Conservation (phyloP, 2,888 invertebrate genomes). For the Junonia oenone region DNA sequence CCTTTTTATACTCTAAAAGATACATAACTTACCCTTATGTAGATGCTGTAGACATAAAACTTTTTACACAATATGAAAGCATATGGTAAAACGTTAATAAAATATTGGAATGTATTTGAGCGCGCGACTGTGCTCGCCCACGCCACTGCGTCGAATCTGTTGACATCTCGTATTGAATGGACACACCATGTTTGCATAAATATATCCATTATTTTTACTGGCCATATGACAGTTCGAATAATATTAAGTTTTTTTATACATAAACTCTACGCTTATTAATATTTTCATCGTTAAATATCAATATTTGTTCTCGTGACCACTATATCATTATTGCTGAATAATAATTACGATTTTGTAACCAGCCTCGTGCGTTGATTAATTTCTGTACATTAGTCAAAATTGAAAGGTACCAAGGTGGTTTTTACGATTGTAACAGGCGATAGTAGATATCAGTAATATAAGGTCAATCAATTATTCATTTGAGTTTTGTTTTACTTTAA, state of each 20-base stretch:
- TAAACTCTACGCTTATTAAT: slow-evolving; percentile 23
- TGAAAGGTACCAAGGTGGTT: not conserved
- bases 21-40: too few relatives aligned
- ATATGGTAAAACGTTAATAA: not conserved
- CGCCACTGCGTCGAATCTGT: slow-evolving; percentile 51
- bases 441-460: not conserved
- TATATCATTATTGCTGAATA: slow-evolving; percentile 19
- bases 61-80: not conserved
- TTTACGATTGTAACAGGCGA: not conserved
- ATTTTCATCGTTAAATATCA: slow-evolving; percentile 26
- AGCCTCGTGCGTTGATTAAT: slow-evolving; percentile 19
- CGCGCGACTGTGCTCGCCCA: slow-evolving; percentile 51
- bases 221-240: slow-evolving; percentile 32
- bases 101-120: slow-evolving; percentile 15
- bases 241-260: slow-evolving; percentile 27
- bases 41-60: not conserved
- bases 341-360: slow-evolving; percentile 19
- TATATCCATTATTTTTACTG: slow-evolving; percentile 40
- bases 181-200: slow-evolving; percentile 59
- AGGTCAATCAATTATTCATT: not conserved
- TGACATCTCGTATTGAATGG: slow-evolving; percentile 60
- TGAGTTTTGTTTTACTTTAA: not conserved
- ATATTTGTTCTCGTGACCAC: slow-evolving; percentile 27
- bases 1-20: too few relatives aligned
- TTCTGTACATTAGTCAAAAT: slow-evolving; percentile 17